Evolutionary conservation across 2,888 invertebrate species (phyloP), one percentile per base, ranked within the genome.

Genomic region (Sicus ferrugineus): DNA sequence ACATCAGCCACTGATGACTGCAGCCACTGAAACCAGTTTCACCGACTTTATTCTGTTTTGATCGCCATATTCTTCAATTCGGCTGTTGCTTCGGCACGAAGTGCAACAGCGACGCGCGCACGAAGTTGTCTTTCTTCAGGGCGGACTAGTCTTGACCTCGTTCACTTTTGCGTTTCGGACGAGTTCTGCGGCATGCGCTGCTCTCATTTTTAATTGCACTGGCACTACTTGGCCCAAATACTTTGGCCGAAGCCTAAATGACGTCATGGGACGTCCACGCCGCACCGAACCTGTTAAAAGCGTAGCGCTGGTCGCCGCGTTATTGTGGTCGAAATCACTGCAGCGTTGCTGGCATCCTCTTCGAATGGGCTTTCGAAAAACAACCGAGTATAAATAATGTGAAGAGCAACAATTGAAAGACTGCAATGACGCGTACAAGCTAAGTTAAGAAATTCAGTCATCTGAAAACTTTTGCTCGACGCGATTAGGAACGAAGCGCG

Each of bases 121-220:
- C 54, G 28, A 23, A 26, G 48, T 30, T 48, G 21, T 48, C 26
- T 19, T 46, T 30, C 19, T 48, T 30, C 14, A 63, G 26, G 26
- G 48, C 48, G 63, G 48, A 48, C 48, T 63, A 63, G 48, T 48
- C 63, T 48, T 63, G 63, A 63, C 63, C 63, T 63, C 48, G 48
- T 63, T 63, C 23, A 21, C 5, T 59, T 59, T 59, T 61, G n/a
- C 48, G 30, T 63, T 63, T 63, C 34, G 31, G 30, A 56, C 56
- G 30, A n/a, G 46, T n/a, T 62, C 31, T 38, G 42, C 30, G 62
- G 28, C 21, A 4, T 52, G n/a, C 1, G 9, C 23, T 52, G 21
- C 23, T 59, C 23, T 58, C 30, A 19, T 16, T 14, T 58, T 9
- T 58, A n/a, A 58, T 31, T 14, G n/a, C 3, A 11, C 30, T 28